A percentile compares a stretch with the other conserved stretches of the same genome.
Evolutionary conservation across 2,113 vertebrate species (phyloP).

Genomic region (Leptobrachium leishanense): DNA sequence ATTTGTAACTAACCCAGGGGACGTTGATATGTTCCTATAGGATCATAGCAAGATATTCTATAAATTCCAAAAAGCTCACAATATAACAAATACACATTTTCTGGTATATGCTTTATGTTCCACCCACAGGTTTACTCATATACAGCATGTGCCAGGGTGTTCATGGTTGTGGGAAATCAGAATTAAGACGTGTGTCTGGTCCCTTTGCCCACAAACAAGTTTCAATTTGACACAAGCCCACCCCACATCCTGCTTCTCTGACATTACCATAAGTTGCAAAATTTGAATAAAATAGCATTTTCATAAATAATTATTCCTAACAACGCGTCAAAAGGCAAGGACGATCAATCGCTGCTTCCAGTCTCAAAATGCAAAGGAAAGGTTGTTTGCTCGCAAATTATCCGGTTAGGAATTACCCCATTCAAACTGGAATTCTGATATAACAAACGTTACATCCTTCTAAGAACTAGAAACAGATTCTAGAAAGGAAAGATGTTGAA

Average conservation of each 20-base stretch:
- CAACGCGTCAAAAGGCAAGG: neutral
- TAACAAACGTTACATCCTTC: neutral
- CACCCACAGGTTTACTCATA: conserved; percentile 26
- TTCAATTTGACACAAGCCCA: conserved; percentile 28
- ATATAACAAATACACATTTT: neutral
- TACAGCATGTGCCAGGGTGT: neutral
- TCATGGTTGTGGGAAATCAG: conserved; percentile 20
- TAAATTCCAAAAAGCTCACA: neutral
- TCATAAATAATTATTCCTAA: neutral
- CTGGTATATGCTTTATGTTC: neutral
- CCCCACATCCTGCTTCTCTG: conserved; percentile 35
- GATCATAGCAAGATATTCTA: no score
- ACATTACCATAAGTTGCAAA: neutral
- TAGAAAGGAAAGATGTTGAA: neutral
- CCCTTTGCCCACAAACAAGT: conserved; percentile 37
- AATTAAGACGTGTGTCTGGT: conserved; percentile 2
- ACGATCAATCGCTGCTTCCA: neutral
- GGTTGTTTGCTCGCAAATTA: neutral
- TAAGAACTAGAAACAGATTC: neutral
- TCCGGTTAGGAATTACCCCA: no score
- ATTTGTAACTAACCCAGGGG: no score
- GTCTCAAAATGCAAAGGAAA: neutral
- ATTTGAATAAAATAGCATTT: neutral
- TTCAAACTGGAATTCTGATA: neutral
- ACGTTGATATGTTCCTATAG: no score